Evolutionary conservation across 2,113 vertebrate genomes (phyloP), one percentile per base, ranked within the genome.

Genomic region (Psilopogon haemacephalus): DNA sequence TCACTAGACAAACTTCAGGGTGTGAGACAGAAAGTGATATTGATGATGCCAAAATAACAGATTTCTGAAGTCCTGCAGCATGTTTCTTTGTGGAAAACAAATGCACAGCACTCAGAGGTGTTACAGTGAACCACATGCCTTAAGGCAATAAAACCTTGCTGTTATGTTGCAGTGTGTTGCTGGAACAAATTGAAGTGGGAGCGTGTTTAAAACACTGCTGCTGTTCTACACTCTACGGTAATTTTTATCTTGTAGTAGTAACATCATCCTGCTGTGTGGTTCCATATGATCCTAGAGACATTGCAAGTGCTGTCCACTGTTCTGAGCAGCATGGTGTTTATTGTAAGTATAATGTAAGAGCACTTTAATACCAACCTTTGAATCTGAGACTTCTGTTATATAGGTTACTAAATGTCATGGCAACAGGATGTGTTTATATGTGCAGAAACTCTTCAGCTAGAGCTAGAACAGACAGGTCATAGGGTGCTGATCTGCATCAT

Each of bases 11-110:
- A 74, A 83, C 81, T 88, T 88, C 73, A 85, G 87, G 24, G 65
- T 46, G 63, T 5, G 18, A 82, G 89, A 88, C 88, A 93, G 64
- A 78, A 87, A 96, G 86, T 78, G 79, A 67, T 89, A 82, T 85
- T 88, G 93, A 89, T 86, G 82, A n/a, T 89, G 50, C 67, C 4
- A 2, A 76, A 88, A 50, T 42, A 91, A 70, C 37, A 67, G 68
- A 38, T 62, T 87, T 80, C 50, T 81, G 69, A 84, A 37, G 46
- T 40, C 7, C 1, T 32, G 54, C 32, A 24, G 21, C 3, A 0
- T 75, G 28, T 67, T 81, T 73, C 56, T 73, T 48, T 56, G 28
- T 82, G 73, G 67, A 46, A 82, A 76, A 86, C 64, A 89, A 85
- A 86, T 60, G 40, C 26, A 14, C 11, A 58, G 74, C 42, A 44